Evolutionary conservation across 2,888 invertebrate genomes (phyloP), one percentile per base, ranked within the genome.

Genomic region (Phytoseiulus persimilis): DNA sequence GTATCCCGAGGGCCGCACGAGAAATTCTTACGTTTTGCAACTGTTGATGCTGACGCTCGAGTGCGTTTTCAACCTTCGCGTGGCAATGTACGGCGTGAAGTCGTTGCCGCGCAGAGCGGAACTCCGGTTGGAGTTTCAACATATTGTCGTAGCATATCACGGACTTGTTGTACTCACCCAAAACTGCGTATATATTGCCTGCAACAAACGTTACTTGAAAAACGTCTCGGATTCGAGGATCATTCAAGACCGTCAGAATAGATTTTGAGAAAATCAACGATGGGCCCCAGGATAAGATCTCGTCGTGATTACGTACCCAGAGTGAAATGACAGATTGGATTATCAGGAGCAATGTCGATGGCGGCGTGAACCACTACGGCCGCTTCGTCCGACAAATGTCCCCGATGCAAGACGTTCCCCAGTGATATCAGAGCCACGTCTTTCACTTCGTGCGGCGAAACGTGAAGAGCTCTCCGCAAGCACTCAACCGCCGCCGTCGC

Each of bases 401-500:
- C 94, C 89, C 95, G 94, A 91, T 95, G 95, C 28, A 96, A 93
- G 91, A 96, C 94, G 84, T 95, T 95, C 0, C 95, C 96, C 92
- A 96, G 93, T 92, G 95, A 95, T 90, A 96, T 93, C 83, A 96
- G 93, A 0, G 96, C 95, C 89, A 96, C 94, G 92, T 96, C 95
- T 92, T 95, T 95, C 92, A 95, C 95, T 91, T 94, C 93, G 91
- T 96, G 94, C 89, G 96, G 95, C 90, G 95, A 95, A 93, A 94
- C 95, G 92, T 95, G 95, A 90, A 96, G 94, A 39, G 96, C 95
- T 90, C 96, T 93, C 83, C 96, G 94, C 90, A 95, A 94, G 93
- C 96, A 96, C 92, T 96, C 96, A 90, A 96, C 93, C n/a, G 96
- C 96, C 91, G 95, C 95, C n/a, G 94, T 94, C 0, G 95, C 95